Percentiles rank a stretch among this genome's conserved stretches.
Conservation (phyloP, 1,140 invertebrate genomes). For the Hydropsyche tenuis region DNA sequence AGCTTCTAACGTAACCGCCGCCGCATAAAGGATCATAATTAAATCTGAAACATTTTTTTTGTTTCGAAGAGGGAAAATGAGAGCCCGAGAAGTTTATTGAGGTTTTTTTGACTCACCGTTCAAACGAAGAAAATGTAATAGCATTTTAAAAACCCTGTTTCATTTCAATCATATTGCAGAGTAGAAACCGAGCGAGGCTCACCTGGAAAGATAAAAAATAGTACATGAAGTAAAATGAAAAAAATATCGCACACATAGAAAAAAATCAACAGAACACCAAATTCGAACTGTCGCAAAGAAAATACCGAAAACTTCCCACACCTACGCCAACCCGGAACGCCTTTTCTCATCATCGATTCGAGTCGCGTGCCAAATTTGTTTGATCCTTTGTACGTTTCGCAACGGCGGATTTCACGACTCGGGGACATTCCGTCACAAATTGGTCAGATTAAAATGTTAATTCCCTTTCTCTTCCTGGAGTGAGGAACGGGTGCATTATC, state of each 20-base stretch:
- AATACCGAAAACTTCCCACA: too few species aligned
- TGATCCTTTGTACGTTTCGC: slow-evolving; percentile 14
- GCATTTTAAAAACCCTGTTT: too few species aligned
- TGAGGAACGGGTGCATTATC: too few species aligned
- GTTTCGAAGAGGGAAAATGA: too few species aligned
- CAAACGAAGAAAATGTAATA: too few species aligned
- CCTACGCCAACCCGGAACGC: too few species aligned
- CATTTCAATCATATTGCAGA: too few species aligned
- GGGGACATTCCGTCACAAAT: not conserved
- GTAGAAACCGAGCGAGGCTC: not conserved
- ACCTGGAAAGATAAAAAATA: not conserved
- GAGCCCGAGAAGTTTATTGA: too few species aligned
- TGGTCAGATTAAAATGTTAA: slow-evolving; percentile 29
- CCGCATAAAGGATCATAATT: slow-evolving; percentile 1
- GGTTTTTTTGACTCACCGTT: too few species aligned
- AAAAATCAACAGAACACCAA: not conserved
- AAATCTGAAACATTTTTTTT: slow-evolving; percentile 6
- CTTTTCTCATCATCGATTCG: slow-evolving; percentile 3
- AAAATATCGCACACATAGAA: not conserved
- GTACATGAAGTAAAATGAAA: not conserved
- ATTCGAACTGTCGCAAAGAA: not conserved
- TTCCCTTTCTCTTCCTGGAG: not conserved
- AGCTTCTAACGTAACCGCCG: not conserved
- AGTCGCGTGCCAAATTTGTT: slow-evolving; percentile 15
- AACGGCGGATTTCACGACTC: slow-evolving; percentile 2